Evolutionary conservation across 1,140 invertebrate genomes (phyloP).

Genomic region (Lepidurus couesii): DNA sequence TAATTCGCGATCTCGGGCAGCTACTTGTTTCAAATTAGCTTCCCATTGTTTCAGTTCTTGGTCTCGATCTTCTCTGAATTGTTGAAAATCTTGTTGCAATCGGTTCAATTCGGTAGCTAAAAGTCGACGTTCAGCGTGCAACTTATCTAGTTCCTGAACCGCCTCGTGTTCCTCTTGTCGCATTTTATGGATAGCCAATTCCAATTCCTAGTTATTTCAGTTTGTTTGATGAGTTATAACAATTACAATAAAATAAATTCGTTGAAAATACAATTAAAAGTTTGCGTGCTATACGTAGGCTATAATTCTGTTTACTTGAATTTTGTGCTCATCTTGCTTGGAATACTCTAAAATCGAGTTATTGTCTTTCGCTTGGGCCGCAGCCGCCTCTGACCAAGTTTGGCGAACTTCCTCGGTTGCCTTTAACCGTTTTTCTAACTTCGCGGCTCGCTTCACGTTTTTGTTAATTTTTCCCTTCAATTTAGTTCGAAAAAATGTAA

Average conservation of each 20-base stretch:
- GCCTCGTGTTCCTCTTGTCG: background rate
- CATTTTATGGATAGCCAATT: background rate
- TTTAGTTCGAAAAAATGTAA: background rate
- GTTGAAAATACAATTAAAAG: too few relatives aligned
- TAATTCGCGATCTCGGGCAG: background rate
- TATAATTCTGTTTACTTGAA: background rate
- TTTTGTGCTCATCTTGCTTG: background rate
- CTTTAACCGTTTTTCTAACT: background rate
- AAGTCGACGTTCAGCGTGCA: background rate
- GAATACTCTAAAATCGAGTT: background rate
- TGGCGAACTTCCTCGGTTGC: background rate
- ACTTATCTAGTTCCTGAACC: background rate
- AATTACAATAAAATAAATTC: too few relatives aligned
- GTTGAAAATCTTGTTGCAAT: background rate
- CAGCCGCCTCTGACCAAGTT: background rate
- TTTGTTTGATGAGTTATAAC: background rate
- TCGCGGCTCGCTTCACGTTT: background rate
- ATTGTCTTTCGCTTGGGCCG: background rate
- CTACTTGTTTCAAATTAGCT: conserved; percentile 3
- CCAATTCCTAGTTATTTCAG: background rate
- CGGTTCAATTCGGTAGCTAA: background rate
- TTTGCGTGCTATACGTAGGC: background rate
- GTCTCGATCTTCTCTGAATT: background rate
- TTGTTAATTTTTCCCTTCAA: background rate
- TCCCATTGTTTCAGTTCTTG: conserved; percentile 5